These are phyloP conservation scores for Oegoconia quadripuncta DNA, from an alignment of 2,888 invertebrate genomes.

Conservation along the genomic window DNA sequence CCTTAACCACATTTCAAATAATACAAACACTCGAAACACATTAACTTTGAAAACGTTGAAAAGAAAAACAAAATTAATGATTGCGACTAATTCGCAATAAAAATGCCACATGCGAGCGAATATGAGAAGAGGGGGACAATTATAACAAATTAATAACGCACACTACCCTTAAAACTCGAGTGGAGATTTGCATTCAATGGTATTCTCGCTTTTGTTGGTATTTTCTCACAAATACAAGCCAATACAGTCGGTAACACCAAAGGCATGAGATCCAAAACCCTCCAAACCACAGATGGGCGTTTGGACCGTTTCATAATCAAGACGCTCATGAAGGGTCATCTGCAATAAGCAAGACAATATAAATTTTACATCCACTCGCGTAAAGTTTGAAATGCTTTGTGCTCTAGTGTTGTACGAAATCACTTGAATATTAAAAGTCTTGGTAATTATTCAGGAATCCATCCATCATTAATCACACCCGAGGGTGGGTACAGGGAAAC, in stretches of 20 bases:
- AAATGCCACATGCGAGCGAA: conserved; percentile 77
- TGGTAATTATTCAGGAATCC: conserved; percentile 80
- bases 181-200: conserved; percentile 76
- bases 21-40: conserved; percentile 55
- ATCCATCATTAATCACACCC: conserved; percentile 78
- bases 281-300: conserved; percentile 6
- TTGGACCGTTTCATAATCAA: conserved; percentile 35
- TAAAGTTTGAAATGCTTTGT: conserved; percentile 35
- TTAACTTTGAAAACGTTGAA: conserved; percentile 61
- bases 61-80: conserved; percentile 78
- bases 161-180: conserved; percentile 77
- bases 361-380: conserved; percentile 31
- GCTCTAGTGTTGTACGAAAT: conserved; percentile 38
- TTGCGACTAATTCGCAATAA: conserved; percentile 78
- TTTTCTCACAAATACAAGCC: conserved; percentile 27
- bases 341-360: conserved; percentile 33
- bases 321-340: conserved; percentile 65
- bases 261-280: conserved; percentile 19
- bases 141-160: conserved; percentile 78
- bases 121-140: conserved; percentile 66
- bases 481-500: conserved; percentile 65
- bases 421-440: conserved; percentile 79
- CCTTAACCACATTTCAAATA: conserved; percentile 39
- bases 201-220: conserved; percentile 63
- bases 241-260: conserved; percentile 15